Evolutionary conservation across 2,888 invertebrate genomes (phyloP).

Genomic region (Spicauda simplicius): DNA sequence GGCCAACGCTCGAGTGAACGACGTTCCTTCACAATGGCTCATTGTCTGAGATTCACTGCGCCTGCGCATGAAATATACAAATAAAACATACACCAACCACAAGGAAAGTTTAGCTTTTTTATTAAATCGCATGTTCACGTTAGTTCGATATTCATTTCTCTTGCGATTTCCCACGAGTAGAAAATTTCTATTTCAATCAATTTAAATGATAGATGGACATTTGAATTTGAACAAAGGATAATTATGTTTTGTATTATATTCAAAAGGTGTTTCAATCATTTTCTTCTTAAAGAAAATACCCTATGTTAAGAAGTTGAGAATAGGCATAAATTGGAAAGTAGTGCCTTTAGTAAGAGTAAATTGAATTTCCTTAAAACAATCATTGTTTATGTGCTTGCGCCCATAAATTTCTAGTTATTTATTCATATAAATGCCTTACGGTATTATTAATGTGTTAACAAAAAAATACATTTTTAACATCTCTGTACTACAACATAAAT

Average conservation of each 20-base stretch:
- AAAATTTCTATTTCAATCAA: neutral
- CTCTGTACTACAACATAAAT: too few relatives aligned
- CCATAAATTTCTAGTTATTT: too few relatives aligned
- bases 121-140: slow-evolving; percentile 1
- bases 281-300: too few relatives aligned
- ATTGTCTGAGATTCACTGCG: slow-evolving; percentile 46
- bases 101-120: slow-evolving; percentile 25
- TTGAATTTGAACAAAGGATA: neutral
- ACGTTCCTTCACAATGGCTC: slow-evolving; percentile 51
- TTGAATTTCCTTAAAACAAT: too few relatives aligned
- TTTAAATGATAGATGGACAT: neutral
- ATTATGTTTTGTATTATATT: neutral
- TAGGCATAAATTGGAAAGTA: too few relatives aligned
- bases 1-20: slow-evolving; percentile 35
- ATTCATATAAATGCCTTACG: too few relatives aligned
- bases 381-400: too few relatives aligned
- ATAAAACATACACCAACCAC: slow-evolving; percentile 12
- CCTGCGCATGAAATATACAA: slow-evolving; percentile 27
- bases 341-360: too few relatives aligned
- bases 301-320: too few relatives aligned
- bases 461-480: too few relatives aligned
- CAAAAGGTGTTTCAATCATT: too few relatives aligned
- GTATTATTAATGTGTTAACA: too few relatives aligned
- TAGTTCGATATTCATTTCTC: neutral
- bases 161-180: neutral